Base-by-base conservation (phyloP, 2,113 vertebrate genomes). In the Varanus komodoensis region DNA sequence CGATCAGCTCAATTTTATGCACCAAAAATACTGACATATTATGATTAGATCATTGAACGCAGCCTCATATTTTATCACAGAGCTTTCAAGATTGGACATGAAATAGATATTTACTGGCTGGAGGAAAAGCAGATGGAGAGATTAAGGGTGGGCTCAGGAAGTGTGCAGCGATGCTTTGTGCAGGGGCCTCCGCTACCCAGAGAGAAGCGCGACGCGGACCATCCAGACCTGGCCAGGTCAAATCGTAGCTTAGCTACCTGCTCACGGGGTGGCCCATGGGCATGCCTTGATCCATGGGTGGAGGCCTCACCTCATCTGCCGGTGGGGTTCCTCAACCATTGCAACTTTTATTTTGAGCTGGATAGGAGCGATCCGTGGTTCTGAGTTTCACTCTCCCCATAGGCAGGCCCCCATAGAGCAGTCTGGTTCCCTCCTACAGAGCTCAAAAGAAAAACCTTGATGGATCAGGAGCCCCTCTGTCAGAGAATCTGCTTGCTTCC, bases 51-150 rank as follows among this genome's bases (percentile, higher is more conserved):
- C 90, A 91, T 85, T 91, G 86, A 64, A 74, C 4, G 48, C 74
- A 93, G 86, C 27, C 82, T 84, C 68, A 50, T 89, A 77, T 84
- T 92, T 91, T 88, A 89, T 88, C 87, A 90, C 83, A 44, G 89
- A 90, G 88, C 67, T 87, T 92, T 90, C 89, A 34, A 82, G 2
- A 89, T 90, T 73, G 86, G 92, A 54, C 81, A 48, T 11, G 0
- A 71, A 80, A 48, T 92, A 67, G 67, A 88, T 93, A 79, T 89
- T 93, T 73, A 19, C 50, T 71, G 17, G 6, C 74, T 80, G 88
- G 80, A 93, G 44, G 48, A 90, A 93, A 94, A 94, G 73, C 78
- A 69, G 82, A 85, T 91, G 94, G 82, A 80, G 77, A 52, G 25
- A 81, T 61, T 87, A 90, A 91, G 90, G 61, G 75, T 6, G 19